phyloP scores from a whole-genome alignment of 2,113 vertebrate species.

The Prunella himalayana region DNA sequence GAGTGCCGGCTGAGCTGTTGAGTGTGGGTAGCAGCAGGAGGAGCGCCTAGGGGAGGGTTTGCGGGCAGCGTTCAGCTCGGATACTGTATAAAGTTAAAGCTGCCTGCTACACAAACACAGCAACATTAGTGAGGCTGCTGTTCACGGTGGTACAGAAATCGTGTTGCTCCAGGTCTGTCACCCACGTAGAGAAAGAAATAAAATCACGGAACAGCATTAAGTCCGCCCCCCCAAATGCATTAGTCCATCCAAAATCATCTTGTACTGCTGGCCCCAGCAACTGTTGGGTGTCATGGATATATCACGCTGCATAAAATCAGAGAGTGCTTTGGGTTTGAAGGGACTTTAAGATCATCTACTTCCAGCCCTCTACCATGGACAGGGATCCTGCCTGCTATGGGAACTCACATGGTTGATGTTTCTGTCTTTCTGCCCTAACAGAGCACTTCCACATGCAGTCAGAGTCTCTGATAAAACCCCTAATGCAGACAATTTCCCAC shows the following conservation, averaged over 20 bases:
- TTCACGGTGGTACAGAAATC: fast-evolving
- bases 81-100: neutral
- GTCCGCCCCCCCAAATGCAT: neutral
- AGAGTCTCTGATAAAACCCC: conserved; percentile 85
- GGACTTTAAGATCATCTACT: neutral
- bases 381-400: neutral
- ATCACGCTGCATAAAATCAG: neutral
- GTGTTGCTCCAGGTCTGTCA: neutral
- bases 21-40: neutral
- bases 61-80: neutral
- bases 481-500: conserved; percentile 90
- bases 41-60: neutral
- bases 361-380: neutral
- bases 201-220: neutral
- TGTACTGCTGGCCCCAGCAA: no score
- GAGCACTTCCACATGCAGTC: conserved; percentile 95
- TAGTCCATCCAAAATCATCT: neutral
- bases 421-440: conserved; percentile 57
- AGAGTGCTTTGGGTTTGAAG: neutral
- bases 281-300: neutral
- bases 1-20: neutral
- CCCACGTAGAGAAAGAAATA: neutral
- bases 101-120: fast-evolving
- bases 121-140: fast-evolving
- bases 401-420: neutral